Evolutionary conservation across 2,797 vertebrate species (phyloP), one percentile per base, ranked within the genome.

Genomic region (Hyperoplus lanceolatus): DNA sequence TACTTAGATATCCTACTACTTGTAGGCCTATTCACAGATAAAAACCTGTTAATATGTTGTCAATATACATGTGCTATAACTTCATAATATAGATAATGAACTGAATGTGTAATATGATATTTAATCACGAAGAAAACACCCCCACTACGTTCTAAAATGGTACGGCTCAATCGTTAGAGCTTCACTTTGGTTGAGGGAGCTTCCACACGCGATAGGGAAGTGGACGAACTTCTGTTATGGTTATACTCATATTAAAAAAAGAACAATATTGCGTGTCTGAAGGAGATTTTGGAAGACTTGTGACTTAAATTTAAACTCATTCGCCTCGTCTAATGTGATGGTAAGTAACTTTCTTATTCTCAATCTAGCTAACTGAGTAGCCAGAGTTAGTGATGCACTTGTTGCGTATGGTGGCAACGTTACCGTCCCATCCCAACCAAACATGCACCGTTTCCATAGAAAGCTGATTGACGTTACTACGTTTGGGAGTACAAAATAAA

Each of bases 301-400:
- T 6, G 21, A 68, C 38, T 43, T 14, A 41, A 18, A 3, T 8
- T 15, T 16, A 14, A 48, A 29, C 29, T 21, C 1, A 3, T 53
- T 65, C 57, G 4, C 1, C 6, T 45, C 53, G 10, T 55, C 3
- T 11, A 6, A 42, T 55, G 68, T 60, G 39, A 82, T 4, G 80
- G 92, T 92, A 80, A 87, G 91, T 87, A n/a, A 42, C 59, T 42
- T 29, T 16, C 12, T 18, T 9, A 3, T 29, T 29, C 57, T 55
- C 10, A 2, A 16, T 16, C 39, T 15, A 14, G n/a, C 51, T 62
- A 21, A 74, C 64, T 14, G 13, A 63, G 50, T 36, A n/a, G 62
- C 2, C 4, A 5, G 11, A 45, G n/a, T 72, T 5, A 10, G 3
- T 51, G 71, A 73, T 89, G 82, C 87, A 88, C 87, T 91, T 93